Base-by-base conservation (phyloP, 2,113 vertebrate species). In the Notarius quadriscutis region DNA sequence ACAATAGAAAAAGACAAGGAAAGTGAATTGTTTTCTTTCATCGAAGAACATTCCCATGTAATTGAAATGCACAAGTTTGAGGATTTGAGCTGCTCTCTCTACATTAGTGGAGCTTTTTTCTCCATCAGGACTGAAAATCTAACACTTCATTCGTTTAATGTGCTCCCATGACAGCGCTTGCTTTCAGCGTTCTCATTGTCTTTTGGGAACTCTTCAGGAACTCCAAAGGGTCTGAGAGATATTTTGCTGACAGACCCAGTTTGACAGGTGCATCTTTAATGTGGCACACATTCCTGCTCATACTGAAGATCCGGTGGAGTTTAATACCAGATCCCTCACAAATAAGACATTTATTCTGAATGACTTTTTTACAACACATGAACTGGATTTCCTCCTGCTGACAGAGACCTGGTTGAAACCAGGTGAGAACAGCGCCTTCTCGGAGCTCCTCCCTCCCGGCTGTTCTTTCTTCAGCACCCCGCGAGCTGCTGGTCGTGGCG, bases 251-350 rank as follows among this genome's bases (percentile, higher is more conserved):
- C 65, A 74, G 77, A 86, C 88, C 81, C 87, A 78, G 83, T 90
- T 89, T 88, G 72, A 84, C 91, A 91, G 89, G 89, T 90, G 89
- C 86, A 79, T 62, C 65, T 86, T 84, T 88, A 90, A 89, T 86
- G 75, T 80, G 60, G 20, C 12, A 27, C 53, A 22, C 30, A 87
- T 53, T 88, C 58, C 77, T 89, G 50, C 77, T n/a, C 74, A 53
- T 51, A n/a, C 78, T 89, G 88, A 89, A 88, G 86, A 89, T 90
- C 30, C 30, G 30, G 30, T 1, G 30, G 30, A 30, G 30, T 30
- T 30, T 30, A 30, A 30, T 30, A 30, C 30, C 30, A 30, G 30
- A 30, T 30, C 30, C 30, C 30, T 30, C 30, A 30, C 30, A 30
- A 30, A 30, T 30, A 30, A 30, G 30, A 30, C 30, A 30, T 30